Evolutionary conservation across 2,113 vertebrate species (phyloP), one percentile per base, ranked within the genome.

Genomic region (Mormoops blainvillei): DNA sequence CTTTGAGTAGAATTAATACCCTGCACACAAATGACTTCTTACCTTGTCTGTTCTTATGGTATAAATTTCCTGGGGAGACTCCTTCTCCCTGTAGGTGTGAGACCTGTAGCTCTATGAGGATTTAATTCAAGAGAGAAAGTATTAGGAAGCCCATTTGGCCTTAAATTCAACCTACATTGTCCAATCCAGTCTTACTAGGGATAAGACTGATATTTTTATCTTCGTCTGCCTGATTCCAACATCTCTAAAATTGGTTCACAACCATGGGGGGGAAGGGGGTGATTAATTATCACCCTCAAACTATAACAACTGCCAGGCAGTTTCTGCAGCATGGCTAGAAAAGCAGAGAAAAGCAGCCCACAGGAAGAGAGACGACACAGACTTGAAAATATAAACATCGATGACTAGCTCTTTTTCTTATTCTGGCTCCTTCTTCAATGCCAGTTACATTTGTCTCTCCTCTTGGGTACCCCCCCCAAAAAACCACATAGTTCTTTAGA

Each of bases 281-380:
- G 74, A 94, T 95, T 96, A 97, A 96, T 97, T 94, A 95, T 80
- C 80, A 74, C 52, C 56, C 33, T 96, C 63, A 28, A 56, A 68
- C 48, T 19, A 19, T 78, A 93, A 54, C 38, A 41, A 86, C 82
- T 82, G 28, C 74, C 88, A 90, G 85, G 91, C 41, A 43, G 16
- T 94, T 73, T 82, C 96, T 19, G 74, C 80, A 92, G 96, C 88
- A 61, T 43, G 63, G 41, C 63, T 54, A 26, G 31, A 12, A 70
- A 86, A 67, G 73, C 58, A 71, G 52, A 92, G 90, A 43, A 87
- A 61, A 89, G 70, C 91, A 90, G 43, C 31, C 88, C 86, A 7
- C n/a, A n/a, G 74, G 74, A 84, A 77, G n/a, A 88, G 52, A 58
- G n/a, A 65, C 43, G 43, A 68, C 6, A n/a, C 36, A 83, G 93